Evolutionary conservation across 2,888 invertebrate genomes (phyloP), one percentile per base, ranked within the genome.

Genomic region (Drosophila longiperda): DNA sequence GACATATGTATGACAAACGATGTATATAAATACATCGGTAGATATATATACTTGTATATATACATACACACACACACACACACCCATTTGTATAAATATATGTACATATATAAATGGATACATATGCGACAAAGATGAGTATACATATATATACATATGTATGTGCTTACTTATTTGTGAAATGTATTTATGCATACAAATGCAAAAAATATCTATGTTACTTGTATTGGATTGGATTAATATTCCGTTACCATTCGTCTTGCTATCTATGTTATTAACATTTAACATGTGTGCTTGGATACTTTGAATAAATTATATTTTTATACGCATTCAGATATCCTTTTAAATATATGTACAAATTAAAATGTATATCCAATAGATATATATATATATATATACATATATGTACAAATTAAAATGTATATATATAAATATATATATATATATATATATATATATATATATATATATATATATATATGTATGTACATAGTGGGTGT

Each of bases 181-280:
- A 76, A 76, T 72, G 61, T 78, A 66, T 73, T 73, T 69, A 72
- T 67, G 66, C 63, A 76, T 67, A 76, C 72, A 73, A 58, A 66
- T 73, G 55, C 50, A 64, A 49, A 72, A 66, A 50, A 69, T 69
- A 75, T 75, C 59, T 70, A 70, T 75, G 52, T 53, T 75, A 42
- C 20, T 57, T 42, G 57, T 75, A 59, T 60, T 70, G 62, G 58
- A 62, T 54, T 62, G 42, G 42, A 54, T 54, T 62, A 54, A 62
- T 42, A 54, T 62, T 62, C 52, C 26, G 60, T 38, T 61, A 38
- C 29, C 52, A 38, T 52, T 32, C 34, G n/a, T 59, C 8, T 26
- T 29, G 33, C 42, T 62, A 62, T 49, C 29, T 60, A 34, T 57
- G 50, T 60, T 50, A 36, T 60, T 40, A 40, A 32, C 32, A 40